Conservation (phyloP, 1,140 invertebrate species). For the Aphelinus certus region DNA sequence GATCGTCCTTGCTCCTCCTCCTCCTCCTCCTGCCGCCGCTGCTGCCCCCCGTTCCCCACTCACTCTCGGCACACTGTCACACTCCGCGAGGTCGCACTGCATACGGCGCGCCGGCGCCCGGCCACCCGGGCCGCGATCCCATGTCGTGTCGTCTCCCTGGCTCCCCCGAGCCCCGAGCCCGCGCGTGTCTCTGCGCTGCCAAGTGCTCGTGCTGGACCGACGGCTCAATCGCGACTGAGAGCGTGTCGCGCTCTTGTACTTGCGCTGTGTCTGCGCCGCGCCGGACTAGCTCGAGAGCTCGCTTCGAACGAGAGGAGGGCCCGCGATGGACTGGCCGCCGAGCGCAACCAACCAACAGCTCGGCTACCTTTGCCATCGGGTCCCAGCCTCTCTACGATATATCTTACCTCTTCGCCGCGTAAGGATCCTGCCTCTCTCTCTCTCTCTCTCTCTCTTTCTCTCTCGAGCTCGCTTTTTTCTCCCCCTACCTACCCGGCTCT, state of each 20-base stretch:
- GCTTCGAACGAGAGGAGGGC: slow-evolving; percentile 63
- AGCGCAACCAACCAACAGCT: slow-evolving; percentile 54
- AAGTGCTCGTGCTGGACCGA: background rate
- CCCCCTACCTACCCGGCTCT: slow-evolving; percentile 43
- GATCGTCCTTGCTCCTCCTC: too few species aligned
- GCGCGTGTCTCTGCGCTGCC: background rate
- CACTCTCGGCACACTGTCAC: too few species aligned
- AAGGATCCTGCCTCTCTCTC: slow-evolving; percentile 21
- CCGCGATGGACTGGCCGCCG: slow-evolving; percentile 62
- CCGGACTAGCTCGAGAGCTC: slow-evolving; percentile 32
- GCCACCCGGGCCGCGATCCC: background rate
- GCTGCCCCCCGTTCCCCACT: too few species aligned
- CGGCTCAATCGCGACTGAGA: slow-evolving; percentile 15
- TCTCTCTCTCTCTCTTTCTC: slow-evolving; percentile 41
- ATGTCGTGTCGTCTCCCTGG: background rate
- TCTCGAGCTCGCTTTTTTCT: slow-evolving; percentile 24
- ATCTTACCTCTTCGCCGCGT: slow-evolving; percentile 55
- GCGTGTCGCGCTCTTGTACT: background rate
- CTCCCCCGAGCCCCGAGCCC: slow-evolving; percentile 1
- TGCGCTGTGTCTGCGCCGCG: background rate
- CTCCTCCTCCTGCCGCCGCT: too few species aligned
- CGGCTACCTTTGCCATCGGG: slow-evolving; percentile 62
- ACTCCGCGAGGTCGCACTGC: too few species aligned
- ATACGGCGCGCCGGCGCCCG: background rate
- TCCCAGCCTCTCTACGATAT: slow-evolving; percentile 60